Base-by-base conservation (phyloP, 2,888 invertebrate species). In the Meloe dianella region DNA sequence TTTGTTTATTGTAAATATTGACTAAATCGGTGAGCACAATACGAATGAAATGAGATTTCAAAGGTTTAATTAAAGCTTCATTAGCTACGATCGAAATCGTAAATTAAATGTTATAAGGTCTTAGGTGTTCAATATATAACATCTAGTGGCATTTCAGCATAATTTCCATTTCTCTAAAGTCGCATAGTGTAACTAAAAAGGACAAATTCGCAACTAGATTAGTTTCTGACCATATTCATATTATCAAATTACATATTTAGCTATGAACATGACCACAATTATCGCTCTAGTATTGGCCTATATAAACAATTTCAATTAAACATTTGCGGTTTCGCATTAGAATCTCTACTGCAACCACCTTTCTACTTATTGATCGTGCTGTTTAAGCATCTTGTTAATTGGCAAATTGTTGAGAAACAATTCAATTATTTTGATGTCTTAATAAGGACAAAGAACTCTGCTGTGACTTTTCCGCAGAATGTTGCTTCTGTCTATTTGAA, bases 361-460 rank as follows among this genome's bases (percentile, higher is more conserved):
- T n/a, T n/a, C n/a, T n/a, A n/a, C 35, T 41, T 17, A 41, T n/a
- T 17, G 41, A 41, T 41, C 41, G 7, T 8, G 17, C n/a, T 17
- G 17, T 17, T 6, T 17, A 41, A 35, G 35, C 12, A 41, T 41
- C 14, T 41, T 2, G 17, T 41, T 41, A 41, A 41, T 41, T 5
- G 41, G n/a, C 5, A 8, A n/a, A 41, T 8, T 17, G 41, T 66
- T 60, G 10, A 17, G 54, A 61, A 58, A 63, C 59, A 63, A 66
- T 66, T 60, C 66, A 56, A 63, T 63, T 63, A 57, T 47, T 32
- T 47, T 54, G 24, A 54, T 54, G 51, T 57, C 35, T 61, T 51
- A 62, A 58, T 51, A 54, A 57, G 65, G 51, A 57, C 61, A 41
- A 35, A 47, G 35, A 65, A 57, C 32, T 58, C 51, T 65, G 51